These are phyloP conservation scores for Vidua chalybeata DNA, from an alignment of 2,113 vertebrate genomes.

Conservation along the genomic window DNA sequence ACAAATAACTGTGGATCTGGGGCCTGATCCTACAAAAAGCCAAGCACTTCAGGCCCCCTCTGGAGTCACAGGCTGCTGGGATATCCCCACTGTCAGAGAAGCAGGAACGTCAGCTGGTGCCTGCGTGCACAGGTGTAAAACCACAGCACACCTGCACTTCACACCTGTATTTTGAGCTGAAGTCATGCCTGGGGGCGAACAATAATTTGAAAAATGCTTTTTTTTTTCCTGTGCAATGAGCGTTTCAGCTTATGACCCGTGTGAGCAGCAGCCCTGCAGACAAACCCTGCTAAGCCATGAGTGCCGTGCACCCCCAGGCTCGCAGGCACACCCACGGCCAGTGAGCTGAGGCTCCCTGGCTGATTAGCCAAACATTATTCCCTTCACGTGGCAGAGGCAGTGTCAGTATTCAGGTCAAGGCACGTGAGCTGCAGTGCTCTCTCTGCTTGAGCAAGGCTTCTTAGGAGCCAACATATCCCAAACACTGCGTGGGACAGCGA, in stretches of 20 bases:
- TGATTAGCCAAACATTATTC: background rate
- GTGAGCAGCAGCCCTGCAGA: background rate
- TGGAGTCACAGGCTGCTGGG: background rate
- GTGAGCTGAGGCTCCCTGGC: background rate
- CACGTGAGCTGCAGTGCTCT: background rate
- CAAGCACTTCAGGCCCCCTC: rapidly evolving
- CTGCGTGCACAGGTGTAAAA: rapidly evolving
- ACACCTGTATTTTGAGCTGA: background rate
- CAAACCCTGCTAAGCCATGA: background rate
- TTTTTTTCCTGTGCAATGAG: background rate
- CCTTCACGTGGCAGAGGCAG: background rate
- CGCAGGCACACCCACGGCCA: background rate
- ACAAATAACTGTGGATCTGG: background rate
- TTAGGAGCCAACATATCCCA: background rate
- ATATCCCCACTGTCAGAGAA: background rate
- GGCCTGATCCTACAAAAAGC: background rate
- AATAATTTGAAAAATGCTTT: background rate
- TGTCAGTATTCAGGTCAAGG: rapidly evolving
- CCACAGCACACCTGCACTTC: background rate
- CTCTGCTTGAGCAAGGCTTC: background rate
- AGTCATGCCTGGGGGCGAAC: rapidly evolving
- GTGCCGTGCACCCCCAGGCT: background rate
- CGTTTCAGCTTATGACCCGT: background rate
- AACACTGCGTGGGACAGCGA: background rate
- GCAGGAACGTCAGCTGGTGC: rapidly evolving